Base-by-base conservation (phyloP, 1,140 invertebrate species). In the Drosophila lowei region DNA sequence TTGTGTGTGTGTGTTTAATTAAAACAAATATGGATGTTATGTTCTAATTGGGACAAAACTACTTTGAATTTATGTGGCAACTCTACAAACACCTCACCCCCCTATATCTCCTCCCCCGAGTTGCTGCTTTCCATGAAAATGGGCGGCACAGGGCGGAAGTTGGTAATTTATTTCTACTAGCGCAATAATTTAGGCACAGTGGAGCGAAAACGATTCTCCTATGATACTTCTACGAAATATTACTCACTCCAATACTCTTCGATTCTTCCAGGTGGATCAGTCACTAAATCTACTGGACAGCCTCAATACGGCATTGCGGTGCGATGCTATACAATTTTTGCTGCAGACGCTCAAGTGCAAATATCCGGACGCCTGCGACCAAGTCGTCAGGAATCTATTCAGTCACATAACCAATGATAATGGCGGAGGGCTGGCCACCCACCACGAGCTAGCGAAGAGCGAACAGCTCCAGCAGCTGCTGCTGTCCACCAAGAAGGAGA, bases 301-400 rank as follows among this genome's bases (percentile, higher is more conserved):
- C 52, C 73, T 91, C 48, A 84, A 71, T 64, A 55, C 77, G 48
- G 81, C 72, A 77, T 90, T 86, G 66, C 89, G 79, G 68, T 80
- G 88, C 79, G 90, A 91, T 86, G 90, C 90, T 63, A 56, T 91
- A 43, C 80, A 89, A 41, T 91, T 84, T 78, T 58, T 90, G 67
- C 76, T 91, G 56, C 72, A 85, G 68, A 83, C 77, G 72, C 78
- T 91, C 59, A 91, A 89, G 71, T 84, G 74, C 75, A 91, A 91
- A 77, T 91, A 89, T 72, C 85, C 90, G 52, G 90, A 91, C 52
- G 74, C 73, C 65, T 91, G 88, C 75, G 90, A 91, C 74, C 89
- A 86, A 83, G 90, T 90, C 68, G 77, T 85, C 56, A 81, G 79
- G 64, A 83, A 64, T 74, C 72, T 91, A 44, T 91, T 72, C 78